Evolutionary conservation across 1,140 invertebrate species (phyloP).

Genomic region (Carposina sasakii): DNA sequence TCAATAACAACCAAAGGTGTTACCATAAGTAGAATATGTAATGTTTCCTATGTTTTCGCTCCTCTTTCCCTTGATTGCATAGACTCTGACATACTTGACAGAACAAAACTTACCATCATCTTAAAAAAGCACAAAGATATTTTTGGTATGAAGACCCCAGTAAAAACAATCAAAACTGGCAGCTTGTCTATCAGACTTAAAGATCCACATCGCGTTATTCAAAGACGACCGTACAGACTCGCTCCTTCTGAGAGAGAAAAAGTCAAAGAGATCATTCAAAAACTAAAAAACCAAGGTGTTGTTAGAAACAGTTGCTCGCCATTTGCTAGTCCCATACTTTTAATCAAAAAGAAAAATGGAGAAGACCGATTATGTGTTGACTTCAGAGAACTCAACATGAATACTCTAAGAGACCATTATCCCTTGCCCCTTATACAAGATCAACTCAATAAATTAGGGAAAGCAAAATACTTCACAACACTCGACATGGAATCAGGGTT

Average conservation of each 20-base stretch:
- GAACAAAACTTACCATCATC: neutral
- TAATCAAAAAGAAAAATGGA: conserved; percentile 32
- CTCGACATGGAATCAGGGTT: conserved; percentile 59
- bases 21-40: neutral
- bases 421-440: conserved; percentile 45
- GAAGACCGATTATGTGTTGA: conserved; percentile 27
- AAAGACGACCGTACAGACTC: conserved; percentile 32
- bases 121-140: neutral
- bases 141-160: neutral
- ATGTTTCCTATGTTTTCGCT: neutral
- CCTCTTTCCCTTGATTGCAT: neutral
- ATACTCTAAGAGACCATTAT: conserved; percentile 17
- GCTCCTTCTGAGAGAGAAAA: conserved; percentile 14
- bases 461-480: conserved; percentile 28
- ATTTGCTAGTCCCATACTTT: conserved; percentile 22
- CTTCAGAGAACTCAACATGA: conserved; percentile 22
- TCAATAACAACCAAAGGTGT: neutral
- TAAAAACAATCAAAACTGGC: neutral
- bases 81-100: neutral
- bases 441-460: conserved; percentile 47
- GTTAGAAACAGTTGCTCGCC: conserved; percentile 18
- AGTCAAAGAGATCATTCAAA: conserved; percentile 10
- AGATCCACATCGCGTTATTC: conserved; percentile 19
- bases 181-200: conserved; percentile 16
- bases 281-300: conserved; percentile 13